These are phyloP conservation scores for Eupeodes latifasciatus DNA, from an alignment of 2,888 invertebrate genomes.

Conservation along the genomic window DNA sequence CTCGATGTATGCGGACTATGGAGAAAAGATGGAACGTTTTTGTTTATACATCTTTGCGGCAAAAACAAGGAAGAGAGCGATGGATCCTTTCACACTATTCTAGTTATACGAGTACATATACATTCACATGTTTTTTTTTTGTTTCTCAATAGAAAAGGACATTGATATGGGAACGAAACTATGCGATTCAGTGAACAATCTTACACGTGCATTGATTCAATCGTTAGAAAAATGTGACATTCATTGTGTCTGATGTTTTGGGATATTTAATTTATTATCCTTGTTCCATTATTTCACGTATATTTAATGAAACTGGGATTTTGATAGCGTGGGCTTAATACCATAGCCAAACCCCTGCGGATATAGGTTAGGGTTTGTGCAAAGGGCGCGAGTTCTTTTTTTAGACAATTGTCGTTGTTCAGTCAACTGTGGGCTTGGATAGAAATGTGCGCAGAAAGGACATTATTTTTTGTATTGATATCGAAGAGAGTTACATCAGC, in stretches of 20 bases:
- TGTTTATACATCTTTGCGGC: constrained; percentile 71
- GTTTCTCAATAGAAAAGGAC: neutral
- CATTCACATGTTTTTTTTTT: neutral
- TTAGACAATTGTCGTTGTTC: constrained; percentile 56
- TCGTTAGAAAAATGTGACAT: constrained; percentile 27
- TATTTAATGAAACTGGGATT: constrained; percentile 58
- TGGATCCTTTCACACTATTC: neutral
- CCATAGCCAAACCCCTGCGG: constrained; percentile 41
- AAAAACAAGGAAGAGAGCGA: constrained; percentile 52
- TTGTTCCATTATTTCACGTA: constrained; percentile 71
- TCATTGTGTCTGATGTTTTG: constrained; percentile 22
- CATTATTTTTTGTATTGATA: constrained; percentile 48
- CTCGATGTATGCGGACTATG: constrained; percentile 14
- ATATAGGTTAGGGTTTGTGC: constrained; percentile 55
- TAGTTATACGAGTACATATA: neutral
- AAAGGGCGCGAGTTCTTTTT: constrained; percentile 72
- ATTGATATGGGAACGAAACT: constrained; percentile 32
- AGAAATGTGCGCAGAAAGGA: constrained; percentile 41
- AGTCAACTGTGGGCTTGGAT: constrained; percentile 46
- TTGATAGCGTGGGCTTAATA: constrained; percentile 68
- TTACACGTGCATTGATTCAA: constrained; percentile 60
- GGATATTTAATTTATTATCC: constrained; percentile 73
- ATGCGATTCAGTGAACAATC: constrained; percentile 28
- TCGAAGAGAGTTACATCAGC: constrained; percentile 33
- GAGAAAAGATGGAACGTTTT: constrained; percentile 21